phyloP scores from a whole-genome alignment of 2,113 vertebrate species.

The Lutjanus erythropterus region DNA sequence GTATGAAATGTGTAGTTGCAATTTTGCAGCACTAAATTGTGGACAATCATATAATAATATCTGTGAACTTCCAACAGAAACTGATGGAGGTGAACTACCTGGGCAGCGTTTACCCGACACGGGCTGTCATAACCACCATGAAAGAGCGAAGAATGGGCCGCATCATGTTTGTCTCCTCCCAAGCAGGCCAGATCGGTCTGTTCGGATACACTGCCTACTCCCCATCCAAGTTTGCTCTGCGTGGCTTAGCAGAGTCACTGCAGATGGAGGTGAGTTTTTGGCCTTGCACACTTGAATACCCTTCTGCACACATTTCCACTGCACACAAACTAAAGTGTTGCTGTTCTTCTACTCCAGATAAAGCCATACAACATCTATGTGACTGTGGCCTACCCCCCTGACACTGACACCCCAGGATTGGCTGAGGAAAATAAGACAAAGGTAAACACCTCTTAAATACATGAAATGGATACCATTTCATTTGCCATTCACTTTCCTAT shows the following conservation, averaged over 20 bases:
- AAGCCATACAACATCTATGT: constrained; percentile 98
- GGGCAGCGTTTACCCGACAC: constrained; percentile 95
- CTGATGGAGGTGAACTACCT: constrained; percentile 97
- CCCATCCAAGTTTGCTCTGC: constrained; percentile 94
- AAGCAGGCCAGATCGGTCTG: constrained; percentile 94
- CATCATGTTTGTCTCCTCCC: constrained; percentile 96
- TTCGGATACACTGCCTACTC: constrained; percentile 97
- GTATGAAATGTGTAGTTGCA: not conserved
- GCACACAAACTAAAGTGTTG: not conserved
- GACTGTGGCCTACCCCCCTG: constrained; percentile 95
- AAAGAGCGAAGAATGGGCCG: constrained; percentile 96
- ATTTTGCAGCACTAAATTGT: not conserved
- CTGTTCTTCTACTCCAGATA: constrained; percentile 83
- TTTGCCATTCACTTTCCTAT: not conserved
- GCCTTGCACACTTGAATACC: not conserved
- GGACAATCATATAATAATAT: no score
- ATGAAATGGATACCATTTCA: not conserved
- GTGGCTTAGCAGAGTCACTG: constrained; percentile 94
- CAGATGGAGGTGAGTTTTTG: constrained; percentile 94
- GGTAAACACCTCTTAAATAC: constrained; percentile 78
- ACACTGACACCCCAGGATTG: constrained; percentile 96
- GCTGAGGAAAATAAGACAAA: constrained; percentile 94
- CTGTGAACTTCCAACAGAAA: constrained; percentile 82
- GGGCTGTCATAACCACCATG: constrained; percentile 95
- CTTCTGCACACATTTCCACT: not conserved